These are phyloP conservation scores for Danio jaintianensis DNA, from an alignment of 2,797 vertebrate genomes.

Conservation along the genomic window DNA sequence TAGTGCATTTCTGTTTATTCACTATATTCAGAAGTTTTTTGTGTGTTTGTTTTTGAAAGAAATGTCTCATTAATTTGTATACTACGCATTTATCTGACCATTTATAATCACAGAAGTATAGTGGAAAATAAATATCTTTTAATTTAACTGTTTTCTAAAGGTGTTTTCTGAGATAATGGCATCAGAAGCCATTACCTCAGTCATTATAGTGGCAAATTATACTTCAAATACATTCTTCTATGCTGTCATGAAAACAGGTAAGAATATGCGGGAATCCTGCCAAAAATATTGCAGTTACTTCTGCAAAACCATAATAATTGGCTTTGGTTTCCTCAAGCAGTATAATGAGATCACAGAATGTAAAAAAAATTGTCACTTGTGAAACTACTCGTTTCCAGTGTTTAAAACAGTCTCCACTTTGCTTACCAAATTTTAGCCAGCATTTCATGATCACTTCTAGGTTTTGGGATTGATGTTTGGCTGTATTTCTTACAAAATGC, in stretches of 20 bases:
- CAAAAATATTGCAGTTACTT: not conserved
- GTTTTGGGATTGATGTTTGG: not conserved
- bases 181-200: not conserved
- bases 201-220: too few species aligned
- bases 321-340: not conserved
- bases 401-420: not conserved
- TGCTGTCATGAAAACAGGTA: not conserved
- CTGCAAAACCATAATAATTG: not conserved
- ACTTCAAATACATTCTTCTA: not conserved
- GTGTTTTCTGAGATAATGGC: not conserved
- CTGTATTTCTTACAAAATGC: not conserved
- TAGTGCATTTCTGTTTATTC: not conserved
- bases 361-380: not conserved
- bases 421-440: not conserved
- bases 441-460: not conserved
- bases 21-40: not conserved
- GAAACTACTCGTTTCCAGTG: not conserved
- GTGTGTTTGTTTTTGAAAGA: not conserved
- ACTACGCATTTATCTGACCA: not conserved
- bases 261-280: not conserved
- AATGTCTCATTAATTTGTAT: too few species aligned
- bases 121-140: not conserved
- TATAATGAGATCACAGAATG: not conserved
- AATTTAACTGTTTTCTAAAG: not conserved
- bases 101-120: not conserved